A percentile compares a stretch with the other conserved stretches of the same genome.
These are phyloP conservation scores for Eueremaeus valkanovi DNA, from an alignment of 2,888 invertebrate species.

Conservation along the genomic window DNA sequence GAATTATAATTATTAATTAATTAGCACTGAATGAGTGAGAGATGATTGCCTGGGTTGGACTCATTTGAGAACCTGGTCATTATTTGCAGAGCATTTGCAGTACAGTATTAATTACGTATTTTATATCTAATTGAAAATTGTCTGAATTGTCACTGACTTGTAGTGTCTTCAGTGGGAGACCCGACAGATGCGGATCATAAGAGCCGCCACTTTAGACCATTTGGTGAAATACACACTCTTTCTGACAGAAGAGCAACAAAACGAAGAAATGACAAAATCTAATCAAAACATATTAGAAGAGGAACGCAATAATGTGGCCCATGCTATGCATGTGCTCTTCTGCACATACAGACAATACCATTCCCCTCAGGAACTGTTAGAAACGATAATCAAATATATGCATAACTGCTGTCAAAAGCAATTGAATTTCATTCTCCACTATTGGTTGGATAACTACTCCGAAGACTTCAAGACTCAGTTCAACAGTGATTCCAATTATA, in stretches of 20 bases:
- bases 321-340: constrained; percentile 43
- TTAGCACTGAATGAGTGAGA: too few species aligned
- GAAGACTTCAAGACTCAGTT: constrained; percentile 69
- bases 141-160: constrained; percentile 58
- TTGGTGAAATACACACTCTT: constrained; percentile 66
- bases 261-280: not conserved
- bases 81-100: too few species aligned
- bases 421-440: constrained; percentile 62
- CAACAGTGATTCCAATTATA: not conserved
- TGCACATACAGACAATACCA: constrained; percentile 42
- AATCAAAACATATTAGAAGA: constrained; percentile 37
- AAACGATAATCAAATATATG: constrained; percentile 21
- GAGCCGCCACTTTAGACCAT: constrained; percentile 89
- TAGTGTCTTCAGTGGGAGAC: constrained; percentile 99
- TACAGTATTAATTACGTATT: too few species aligned
- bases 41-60: too few species aligned
- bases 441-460: constrained; percentile 96
- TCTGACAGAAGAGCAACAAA: constrained; percentile 35
- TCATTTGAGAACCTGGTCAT: too few species aligned
- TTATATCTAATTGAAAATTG: not conserved
- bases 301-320: constrained; percentile 43
- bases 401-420: constrained; percentile 33
- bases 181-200: constrained; percentile 84
- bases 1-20: not conserved
- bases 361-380: constrained; percentile 39